Percentiles rank a stretch among this genome's conserved stretches.
Evolutionary conservation across 2,888 invertebrate genomes (phyloP).

Genomic region (Dasypolia templi): DNA sequence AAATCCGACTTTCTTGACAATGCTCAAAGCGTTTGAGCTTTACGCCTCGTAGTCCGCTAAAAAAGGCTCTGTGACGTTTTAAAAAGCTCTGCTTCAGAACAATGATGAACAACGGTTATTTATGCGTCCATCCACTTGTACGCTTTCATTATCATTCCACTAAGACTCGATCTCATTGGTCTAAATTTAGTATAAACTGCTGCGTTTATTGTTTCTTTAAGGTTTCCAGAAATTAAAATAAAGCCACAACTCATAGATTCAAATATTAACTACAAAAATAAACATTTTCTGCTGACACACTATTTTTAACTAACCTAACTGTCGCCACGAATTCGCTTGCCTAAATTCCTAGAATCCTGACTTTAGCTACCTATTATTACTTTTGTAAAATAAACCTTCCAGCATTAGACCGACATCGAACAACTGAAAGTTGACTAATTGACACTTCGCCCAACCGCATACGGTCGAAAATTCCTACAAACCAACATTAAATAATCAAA

Average conservation of each 20-base stretch:
- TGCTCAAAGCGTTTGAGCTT: constrained; percentile 30
- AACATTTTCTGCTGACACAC: not conserved
- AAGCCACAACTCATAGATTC: not conserved
- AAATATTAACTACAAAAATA: not conserved
- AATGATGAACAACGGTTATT: constrained; percentile 16
- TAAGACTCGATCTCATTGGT: constrained; percentile 10
- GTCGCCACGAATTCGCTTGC: not conserved
- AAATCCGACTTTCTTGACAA: constrained; percentile 36
- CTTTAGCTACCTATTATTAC: no score
- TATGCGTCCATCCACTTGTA: constrained; percentile 13
- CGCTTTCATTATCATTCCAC: constrained; percentile 17
- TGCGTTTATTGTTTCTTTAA: not conserved
- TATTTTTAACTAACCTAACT: not conserved
- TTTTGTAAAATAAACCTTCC: not conserved
- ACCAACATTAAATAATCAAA: constrained; percentile 16
- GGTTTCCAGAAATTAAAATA: not conserved
- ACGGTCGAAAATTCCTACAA: constrained; percentile 5
- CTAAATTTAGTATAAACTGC: not conserved
- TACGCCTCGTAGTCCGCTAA: constrained; percentile 19
- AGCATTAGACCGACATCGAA: not conserved
- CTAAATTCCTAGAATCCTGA: constrained; percentile 11
- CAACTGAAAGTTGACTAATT: constrained; percentile 14
- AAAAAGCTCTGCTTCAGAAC: constrained; percentile 16
- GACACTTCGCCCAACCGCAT: constrained; percentile 14
- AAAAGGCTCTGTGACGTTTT: constrained; percentile 33